phyloP scores from a whole-genome alignment of 2,797 vertebrate genomes.

The Spinibarbus caldwelli region DNA sequence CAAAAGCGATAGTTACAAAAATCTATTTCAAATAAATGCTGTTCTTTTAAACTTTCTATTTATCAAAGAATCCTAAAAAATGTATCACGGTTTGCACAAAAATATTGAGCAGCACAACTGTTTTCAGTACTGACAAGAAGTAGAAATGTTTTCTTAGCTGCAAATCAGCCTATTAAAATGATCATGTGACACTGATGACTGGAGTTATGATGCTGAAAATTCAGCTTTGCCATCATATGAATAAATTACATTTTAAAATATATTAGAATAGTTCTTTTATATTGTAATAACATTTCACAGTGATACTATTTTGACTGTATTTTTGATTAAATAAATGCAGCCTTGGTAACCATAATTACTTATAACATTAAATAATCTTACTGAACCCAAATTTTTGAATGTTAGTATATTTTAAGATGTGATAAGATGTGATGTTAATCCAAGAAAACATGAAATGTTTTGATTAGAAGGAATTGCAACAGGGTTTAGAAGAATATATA shows the following conservation, averaged over 20 bases:
- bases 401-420: background rate
- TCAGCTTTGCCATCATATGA: background rate
- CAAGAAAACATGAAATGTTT: background rate
- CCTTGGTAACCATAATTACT: background rate
- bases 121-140: background rate
- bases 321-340: background rate
- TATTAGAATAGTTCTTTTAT: background rate
- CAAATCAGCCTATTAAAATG: background rate
- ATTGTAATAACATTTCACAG: background rate
- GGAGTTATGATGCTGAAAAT: background rate
- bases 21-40: background rate
- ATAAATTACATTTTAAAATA: background rate
- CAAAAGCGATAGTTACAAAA: background rate
- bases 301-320: background rate
- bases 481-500: background rate
- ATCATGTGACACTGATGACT: background rate
- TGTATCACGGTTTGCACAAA: background rate
- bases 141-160: background rate
- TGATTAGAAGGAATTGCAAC: background rate
- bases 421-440: slow-evolving; percentile 25
- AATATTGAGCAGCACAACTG: background rate
- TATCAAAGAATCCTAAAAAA: background rate
- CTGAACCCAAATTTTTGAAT: slow-evolving; percentile 7
- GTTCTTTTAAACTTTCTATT: background rate
- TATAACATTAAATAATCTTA: background rate